Conservation (phyloP, 2,797 vertebrate species). For the Poeciliopsis gracilis region DNA sequence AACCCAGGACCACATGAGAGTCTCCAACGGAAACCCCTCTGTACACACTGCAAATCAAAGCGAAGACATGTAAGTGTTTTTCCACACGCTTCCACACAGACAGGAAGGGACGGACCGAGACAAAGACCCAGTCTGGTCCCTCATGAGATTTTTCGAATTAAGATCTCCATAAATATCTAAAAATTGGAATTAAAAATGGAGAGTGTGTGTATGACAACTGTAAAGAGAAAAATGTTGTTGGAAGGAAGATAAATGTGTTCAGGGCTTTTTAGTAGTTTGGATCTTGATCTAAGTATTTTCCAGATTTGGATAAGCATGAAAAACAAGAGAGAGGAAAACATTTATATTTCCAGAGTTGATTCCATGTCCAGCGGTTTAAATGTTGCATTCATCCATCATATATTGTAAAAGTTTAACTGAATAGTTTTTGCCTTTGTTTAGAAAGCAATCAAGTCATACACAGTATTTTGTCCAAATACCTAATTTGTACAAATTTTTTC, state of each 20-base stretch:
- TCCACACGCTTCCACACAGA: constrained; percentile 67
- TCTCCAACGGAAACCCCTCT: constrained; percentile 68
- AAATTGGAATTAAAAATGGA: constrained; percentile 26
- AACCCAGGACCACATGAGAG: constrained; percentile 73
- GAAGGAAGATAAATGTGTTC: not conserved
- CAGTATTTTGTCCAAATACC: not conserved
- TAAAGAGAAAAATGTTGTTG: not conserved
- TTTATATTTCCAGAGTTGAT: not conserved
- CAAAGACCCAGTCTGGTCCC: constrained; percentile 39
- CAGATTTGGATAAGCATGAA: not conserved
- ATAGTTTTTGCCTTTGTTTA: not conserved
- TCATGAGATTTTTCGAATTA: constrained; percentile 23
- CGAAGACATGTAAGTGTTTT: constrained; percentile 70
- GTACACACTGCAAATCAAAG: constrained; percentile 75
- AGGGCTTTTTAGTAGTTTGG: not conserved
- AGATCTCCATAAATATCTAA: constrained; percentile 24
- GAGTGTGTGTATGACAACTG: not conserved
- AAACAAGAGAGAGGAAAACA: not conserved
- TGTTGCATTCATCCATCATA: not conserved
- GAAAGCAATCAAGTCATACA: not conserved
- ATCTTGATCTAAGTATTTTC: not conserved
- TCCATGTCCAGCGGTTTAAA: not conserved
- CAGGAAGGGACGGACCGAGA: constrained; percentile 49
- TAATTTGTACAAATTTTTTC: not conserved
- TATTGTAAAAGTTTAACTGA: not conserved